phyloP scores from a whole-genome alignment of 2,888 invertebrate genomes.

The Microdon myrmicae region DNA sequence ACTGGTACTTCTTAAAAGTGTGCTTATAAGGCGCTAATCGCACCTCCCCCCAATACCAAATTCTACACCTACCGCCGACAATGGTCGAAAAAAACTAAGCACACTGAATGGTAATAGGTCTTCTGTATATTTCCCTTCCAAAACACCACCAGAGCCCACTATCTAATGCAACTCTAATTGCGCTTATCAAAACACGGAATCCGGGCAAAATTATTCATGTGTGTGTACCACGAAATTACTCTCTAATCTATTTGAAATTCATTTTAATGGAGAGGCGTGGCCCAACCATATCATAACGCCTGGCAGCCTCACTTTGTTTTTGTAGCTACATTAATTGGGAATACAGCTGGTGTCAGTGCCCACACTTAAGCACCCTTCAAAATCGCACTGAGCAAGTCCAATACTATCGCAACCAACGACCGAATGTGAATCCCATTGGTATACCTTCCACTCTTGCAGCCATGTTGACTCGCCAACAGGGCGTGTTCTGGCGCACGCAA shows the following conservation, averaged over 20 bases:
- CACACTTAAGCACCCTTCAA: conserved; percentile 6
- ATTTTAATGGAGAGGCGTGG: conserved; percentile 47
- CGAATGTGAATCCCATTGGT: conserved; percentile 41
- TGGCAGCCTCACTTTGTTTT: conserved; percentile 7
- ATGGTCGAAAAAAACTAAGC: too few relatives aligned
- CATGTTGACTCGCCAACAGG: conserved; percentile 42
- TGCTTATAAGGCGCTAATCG: too few relatives aligned
- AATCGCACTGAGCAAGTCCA: conserved; percentile 23
- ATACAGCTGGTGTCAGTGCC: not conserved
- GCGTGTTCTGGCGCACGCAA: conserved; percentile 48
- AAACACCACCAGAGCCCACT: too few relatives aligned
- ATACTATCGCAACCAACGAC: conserved; percentile 21
- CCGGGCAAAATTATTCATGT: conserved; percentile 6
- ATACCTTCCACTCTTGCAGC: conserved; percentile 44
- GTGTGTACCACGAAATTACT: conserved; percentile 35
- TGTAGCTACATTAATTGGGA: conserved; percentile 30
- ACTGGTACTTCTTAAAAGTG: too few relatives aligned
- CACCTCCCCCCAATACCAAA: too few relatives aligned
- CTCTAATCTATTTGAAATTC: conserved; percentile 49
- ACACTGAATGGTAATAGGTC: too few relatives aligned
- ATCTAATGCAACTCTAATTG: conserved; percentile 40
- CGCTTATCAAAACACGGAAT: conserved; percentile 30
- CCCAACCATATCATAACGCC: conserved; percentile 18
- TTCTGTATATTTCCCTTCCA: too few relatives aligned
- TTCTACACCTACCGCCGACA: too few relatives aligned